These are phyloP conservation scores for Amaurobius ferox DNA, from an alignment of 2,888 invertebrate species.

Conservation along the genomic window DNA sequence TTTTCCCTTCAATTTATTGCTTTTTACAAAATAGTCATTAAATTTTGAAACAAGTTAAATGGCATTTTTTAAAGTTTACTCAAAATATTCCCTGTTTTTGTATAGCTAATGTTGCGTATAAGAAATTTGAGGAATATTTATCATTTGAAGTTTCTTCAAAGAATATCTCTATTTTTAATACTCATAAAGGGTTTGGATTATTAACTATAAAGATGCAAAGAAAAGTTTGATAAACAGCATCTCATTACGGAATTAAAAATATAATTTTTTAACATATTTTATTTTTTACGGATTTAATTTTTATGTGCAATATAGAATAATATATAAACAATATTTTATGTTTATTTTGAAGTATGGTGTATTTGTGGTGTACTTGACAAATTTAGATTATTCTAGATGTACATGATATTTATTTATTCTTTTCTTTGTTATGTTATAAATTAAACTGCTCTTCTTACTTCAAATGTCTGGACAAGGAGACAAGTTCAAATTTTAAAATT, in stretches of 20 bases:
- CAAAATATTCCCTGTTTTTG: too few relatives aligned
- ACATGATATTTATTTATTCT: conserved; percentile 9
- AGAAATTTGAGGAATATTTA: too few relatives aligned
- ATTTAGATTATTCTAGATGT: not conserved
- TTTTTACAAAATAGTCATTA: too few relatives aligned
- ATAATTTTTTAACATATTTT: not conserved
- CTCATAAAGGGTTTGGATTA: not conserved
- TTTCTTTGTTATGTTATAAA: not conserved
- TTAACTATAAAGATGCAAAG: not conserved
- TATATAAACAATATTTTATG: not conserved
- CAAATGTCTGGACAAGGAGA: not conserved
- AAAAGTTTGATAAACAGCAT: too few relatives aligned
- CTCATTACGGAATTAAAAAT: too few relatives aligned
- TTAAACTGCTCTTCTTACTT: not conserved
- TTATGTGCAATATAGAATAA: conserved; percentile 1
- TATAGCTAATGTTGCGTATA: too few relatives aligned
- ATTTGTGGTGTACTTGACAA: not conserved
- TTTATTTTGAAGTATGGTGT: not conserved
- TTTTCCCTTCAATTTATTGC: too few relatives aligned
- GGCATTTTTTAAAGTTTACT: too few relatives aligned
- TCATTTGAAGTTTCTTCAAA: too few relatives aligned
- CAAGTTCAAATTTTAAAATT: too few relatives aligned
- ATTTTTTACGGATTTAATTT: not conserved
- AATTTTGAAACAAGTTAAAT: too few relatives aligned
- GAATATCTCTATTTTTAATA: not conserved